Evolutionary conservation across 2,888 invertebrate species (phyloP).

Genomic region (Tricholauxania praeusta): DNA sequence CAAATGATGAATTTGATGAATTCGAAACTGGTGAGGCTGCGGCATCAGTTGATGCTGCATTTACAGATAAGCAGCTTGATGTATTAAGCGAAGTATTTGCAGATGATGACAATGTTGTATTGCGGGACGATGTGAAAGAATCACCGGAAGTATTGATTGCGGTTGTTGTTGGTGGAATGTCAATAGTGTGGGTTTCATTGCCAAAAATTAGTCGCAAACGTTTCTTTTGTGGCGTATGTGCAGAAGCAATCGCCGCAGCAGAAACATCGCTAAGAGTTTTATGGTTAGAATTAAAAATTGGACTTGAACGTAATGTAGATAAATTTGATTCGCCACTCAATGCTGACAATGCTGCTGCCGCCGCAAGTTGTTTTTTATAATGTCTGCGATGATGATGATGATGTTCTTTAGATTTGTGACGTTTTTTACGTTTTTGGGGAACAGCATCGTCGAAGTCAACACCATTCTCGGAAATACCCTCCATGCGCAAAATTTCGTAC

Average conservation of each 20-base stretch:
- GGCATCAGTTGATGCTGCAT: slow-evolving; percentile 45
- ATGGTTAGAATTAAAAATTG: slow-evolving; percentile 6
- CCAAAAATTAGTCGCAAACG: slow-evolving; percentile 88
- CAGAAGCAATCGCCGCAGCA: slow-evolving; percentile 23
- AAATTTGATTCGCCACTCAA: slow-evolving; percentile 19
- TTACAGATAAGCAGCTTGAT: slow-evolving; percentile 42
- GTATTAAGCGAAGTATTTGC: slow-evolving; percentile 47
- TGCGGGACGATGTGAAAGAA: slow-evolving; percentile 36
- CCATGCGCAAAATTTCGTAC: slow-evolving; percentile 86
- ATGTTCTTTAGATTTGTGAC: slow-evolving; percentile 72
- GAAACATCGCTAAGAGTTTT: too few species aligned
- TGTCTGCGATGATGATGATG: slow-evolving; percentile 47
- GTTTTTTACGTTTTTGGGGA: slow-evolving; percentile 70
- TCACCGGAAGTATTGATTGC: slow-evolving; percentile 59
- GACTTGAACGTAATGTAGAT: slow-evolving; percentile 26
- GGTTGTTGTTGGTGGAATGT: slow-evolving; percentile 80
- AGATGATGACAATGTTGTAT: slow-evolving; percentile 40
- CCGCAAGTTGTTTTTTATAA: slow-evolving; percentile 40
- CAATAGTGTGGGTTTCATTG: slow-evolving; percentile 89
- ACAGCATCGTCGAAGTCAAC: slow-evolving; percentile 57
- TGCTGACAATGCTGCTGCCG: slow-evolving; percentile 26
- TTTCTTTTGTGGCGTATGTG: slow-evolving; percentile 79
- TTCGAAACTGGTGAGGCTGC: slow-evolving; percentile 47
- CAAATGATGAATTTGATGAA: slow-evolving; percentile 54
- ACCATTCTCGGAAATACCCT: slow-evolving; percentile 74